phyloP scores from a whole-genome alignment of 2,113 vertebrate species.

The Semicossyphus pulcher region DNA sequence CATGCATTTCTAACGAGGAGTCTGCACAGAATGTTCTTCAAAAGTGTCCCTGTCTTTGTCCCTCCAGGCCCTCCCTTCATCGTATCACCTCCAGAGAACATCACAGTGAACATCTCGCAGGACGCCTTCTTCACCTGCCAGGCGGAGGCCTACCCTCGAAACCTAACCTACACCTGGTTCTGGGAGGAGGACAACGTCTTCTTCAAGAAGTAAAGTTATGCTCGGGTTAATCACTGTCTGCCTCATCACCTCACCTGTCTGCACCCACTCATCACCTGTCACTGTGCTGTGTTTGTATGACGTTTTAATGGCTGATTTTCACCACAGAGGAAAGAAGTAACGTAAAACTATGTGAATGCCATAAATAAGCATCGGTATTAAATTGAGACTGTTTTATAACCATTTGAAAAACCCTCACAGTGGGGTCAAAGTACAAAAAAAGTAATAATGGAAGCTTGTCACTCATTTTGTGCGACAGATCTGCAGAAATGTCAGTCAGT shows the following conservation, averaged over 20 bases:
- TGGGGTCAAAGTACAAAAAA: background rate
- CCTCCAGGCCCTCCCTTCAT: slow-evolving; percentile 90
- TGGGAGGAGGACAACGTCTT: slow-evolving; percentile 99
- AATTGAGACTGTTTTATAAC: background rate
- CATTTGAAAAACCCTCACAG: background rate
- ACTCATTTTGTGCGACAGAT: background rate
- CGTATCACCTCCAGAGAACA: slow-evolving; percentile 96
- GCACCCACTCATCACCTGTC: background rate
- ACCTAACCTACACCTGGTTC: slow-evolving; percentile 99
- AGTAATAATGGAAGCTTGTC: background rate
- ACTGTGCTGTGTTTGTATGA: background rate
- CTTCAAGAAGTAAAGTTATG: slow-evolving; percentile 96
- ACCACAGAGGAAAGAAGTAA: background rate
- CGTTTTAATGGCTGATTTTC: background rate
- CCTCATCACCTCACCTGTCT: slow-evolving; percentile 37
- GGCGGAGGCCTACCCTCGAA: slow-evolving; percentile 97
- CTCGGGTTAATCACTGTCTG: slow-evolving; percentile 72
- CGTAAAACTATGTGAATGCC: no score
- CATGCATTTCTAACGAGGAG: no score
- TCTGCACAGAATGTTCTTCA: no score
- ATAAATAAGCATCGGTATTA: no score
- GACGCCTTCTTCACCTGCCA: slow-evolving; percentile 99
- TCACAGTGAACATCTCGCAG: slow-evolving; percentile 99
- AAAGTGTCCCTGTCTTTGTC: slow-evolving; percentile 8
- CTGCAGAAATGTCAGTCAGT: slow-evolving; percentile 14